Conservation (phyloP, 2,113 vertebrate genomes). For the Bubo bubo region DNA sequence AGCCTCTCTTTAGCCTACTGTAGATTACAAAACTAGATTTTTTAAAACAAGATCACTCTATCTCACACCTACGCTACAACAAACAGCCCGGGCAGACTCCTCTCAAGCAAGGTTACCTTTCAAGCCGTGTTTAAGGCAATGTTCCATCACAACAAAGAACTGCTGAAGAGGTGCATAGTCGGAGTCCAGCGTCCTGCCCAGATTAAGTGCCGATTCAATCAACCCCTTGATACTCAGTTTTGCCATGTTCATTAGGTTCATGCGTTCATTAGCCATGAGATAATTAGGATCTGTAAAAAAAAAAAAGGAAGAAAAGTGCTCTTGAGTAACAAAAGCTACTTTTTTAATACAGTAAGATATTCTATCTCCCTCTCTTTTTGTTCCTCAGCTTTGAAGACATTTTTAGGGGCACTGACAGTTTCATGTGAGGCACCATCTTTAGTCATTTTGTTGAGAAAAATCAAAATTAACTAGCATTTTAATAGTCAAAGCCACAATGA, state of each 20-base stretch:
- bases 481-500: neutral
- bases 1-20: fast-evolving
- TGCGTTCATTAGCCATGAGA: conserved; percentile 95
- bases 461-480: neutral
- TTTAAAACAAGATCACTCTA: fast-evolving
- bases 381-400: neutral
- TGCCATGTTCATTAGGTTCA: conserved; percentile 99
- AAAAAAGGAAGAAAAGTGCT: neutral
- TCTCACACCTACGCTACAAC: fast-evolving
- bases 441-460: neutral
- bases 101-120: conserved; percentile 80
- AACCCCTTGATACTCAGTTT: conserved; percentile 98
- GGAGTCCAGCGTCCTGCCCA: conserved; percentile 93
- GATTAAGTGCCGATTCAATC: conserved; percentile 94
- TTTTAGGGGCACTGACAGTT: neutral
- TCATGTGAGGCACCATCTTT: neutral
- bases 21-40: neutral
- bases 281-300: conserved; percentile 91
- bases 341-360: neutral
- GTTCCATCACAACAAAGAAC: conserved; percentile 99
- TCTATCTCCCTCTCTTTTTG: neutral
- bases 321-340: neutral
- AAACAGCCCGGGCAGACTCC: fast-evolving
- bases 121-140: conserved; percentile 95
- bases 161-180: conserved; percentile 98